Evolutionary conservation across 1,140 invertebrate species (phyloP).

Genomic region (Pentalonia nigronervosa): DNA sequence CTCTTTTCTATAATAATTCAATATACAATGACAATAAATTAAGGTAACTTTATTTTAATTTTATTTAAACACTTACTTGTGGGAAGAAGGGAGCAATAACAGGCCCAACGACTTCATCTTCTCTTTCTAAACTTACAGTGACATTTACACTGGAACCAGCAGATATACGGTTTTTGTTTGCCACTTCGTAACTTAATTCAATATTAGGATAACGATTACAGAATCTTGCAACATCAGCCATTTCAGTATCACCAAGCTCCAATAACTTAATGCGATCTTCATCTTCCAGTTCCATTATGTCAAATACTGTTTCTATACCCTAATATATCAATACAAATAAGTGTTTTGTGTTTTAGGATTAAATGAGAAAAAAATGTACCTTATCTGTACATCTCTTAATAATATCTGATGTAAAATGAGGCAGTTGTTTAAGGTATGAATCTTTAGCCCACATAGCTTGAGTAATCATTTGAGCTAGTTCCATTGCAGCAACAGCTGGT

Average conservation of each 20-base stretch:
- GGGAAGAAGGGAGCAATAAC: slow-evolving; percentile 99
- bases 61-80: slow-evolving; percentile 70
- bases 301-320: slow-evolving; percentile 95
- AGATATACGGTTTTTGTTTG: slow-evolving; percentile 79
- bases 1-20: slow-evolving; percentile 79
- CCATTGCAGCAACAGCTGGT: slow-evolving; percentile 98
- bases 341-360: not conserved
- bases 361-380: slow-evolving; percentile 64
- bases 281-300: slow-evolving; percentile 98
- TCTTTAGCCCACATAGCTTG: slow-evolving; percentile 99
- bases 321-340: slow-evolving; percentile 63
- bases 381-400: slow-evolving; percentile 92
- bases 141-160: slow-evolving; percentile 86
- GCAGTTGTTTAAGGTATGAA: slow-evolving; percentile 95
- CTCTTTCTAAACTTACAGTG: slow-evolving; percentile 90
- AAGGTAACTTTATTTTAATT: not conserved
- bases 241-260: slow-evolving; percentile 83
- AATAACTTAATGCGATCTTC: slow-evolving; percentile 87
- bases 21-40: slow-evolving; percentile 58
- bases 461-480: slow-evolving; percentile 98
- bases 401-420: slow-evolving; percentile 91
- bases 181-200: slow-evolving; percentile 92
- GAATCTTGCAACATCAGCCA: slow-evolving; percentile 97
- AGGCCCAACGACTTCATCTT: slow-evolving; percentile 95
- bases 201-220: slow-evolving; percentile 99